Evolutionary conservation across 2,797 vertebrate species (phyloP), one percentile per base, ranked within the genome.

Genomic region (Gastrophryne carolinensis): DNA sequence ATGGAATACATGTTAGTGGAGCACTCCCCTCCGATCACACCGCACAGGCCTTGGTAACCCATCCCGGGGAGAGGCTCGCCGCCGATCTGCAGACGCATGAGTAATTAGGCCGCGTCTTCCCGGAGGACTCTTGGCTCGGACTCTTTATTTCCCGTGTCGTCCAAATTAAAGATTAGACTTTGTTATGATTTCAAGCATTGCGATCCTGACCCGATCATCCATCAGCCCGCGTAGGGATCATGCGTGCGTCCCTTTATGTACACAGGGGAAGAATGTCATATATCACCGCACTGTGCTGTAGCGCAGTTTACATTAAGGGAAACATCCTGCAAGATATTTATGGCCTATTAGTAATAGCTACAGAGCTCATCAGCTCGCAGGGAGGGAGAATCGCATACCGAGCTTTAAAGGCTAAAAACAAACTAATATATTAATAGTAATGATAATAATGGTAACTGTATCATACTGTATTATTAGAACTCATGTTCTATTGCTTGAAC

Each of bases 1-100:
- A n/a, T n/a, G n/a, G n/a, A n/a, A n/a, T n/a, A n/a, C n/a, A n/a
- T n/a, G n/a, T n/a, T n/a, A n/a, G n/a, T n/a, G n/a, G n/a, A n/a
- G n/a, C n/a, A n/a, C 17, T 11, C 37, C 21, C 19, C 15, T 10
- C 12, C 29, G 12, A 11, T 63, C 41, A 54, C 58, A 39, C 73
- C 73, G 69, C 61, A 3, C 57, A 69, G 27, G 34, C 73, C 73
- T 69, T 69, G 73, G 44, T 61, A 58, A 52, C 72, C 73, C 73
- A 69, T 24, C 6, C 56, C 24, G 17, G 11, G 23, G 29, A 19
- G n/a, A 21, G 15, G 13, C 47, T 27, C 27, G 19, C 21, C 39
- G 37, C 27, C 39, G 15, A 65, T 52, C 37, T 75, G 34, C 15
- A 69, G 65, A 53, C 57, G 6, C 30, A 44, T 39, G 64, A 68